phyloP scores from a whole-genome alignment of 2,113 vertebrate species.

The Crotalus helleri region DNA sequence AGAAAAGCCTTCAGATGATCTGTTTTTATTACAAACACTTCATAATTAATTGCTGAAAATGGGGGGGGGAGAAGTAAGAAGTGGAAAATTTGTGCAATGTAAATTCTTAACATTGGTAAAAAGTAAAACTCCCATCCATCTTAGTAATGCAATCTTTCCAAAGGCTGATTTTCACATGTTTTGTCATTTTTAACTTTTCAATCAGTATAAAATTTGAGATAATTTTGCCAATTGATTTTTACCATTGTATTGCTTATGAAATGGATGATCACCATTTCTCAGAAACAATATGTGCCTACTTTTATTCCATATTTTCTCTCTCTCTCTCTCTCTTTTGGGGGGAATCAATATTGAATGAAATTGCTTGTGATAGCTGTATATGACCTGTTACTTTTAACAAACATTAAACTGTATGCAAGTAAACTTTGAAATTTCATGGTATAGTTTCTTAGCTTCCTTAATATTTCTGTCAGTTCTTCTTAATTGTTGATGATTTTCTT shows the following conservation, averaged over 20 bases:
- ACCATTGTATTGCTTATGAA: conserved; percentile 50
- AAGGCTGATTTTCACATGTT: conserved; percentile 51
- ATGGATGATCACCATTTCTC: conserved; percentile 47
- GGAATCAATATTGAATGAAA: conserved; percentile 48
- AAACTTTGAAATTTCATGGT: conserved; percentile 37
- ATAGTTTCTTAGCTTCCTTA: not conserved
- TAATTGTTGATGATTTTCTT: accelerated
- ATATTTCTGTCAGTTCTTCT: accelerated
- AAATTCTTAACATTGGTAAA: conserved; percentile 34
- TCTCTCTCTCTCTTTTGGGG: conserved; percentile 34
- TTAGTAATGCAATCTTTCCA: conserved; percentile 55
- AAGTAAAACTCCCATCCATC: conserved; percentile 41
- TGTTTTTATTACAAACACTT: conserved; percentile 39
- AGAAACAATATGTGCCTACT: conserved; percentile 63
- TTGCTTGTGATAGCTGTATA: conserved; percentile 49
- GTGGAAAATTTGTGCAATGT: conserved; percentile 26
- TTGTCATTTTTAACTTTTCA: conserved; percentile 45
- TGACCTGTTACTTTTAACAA: conserved; percentile 55
- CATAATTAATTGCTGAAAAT: conserved; percentile 3
- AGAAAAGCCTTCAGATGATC: conserved; percentile 19
- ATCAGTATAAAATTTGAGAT: conserved; percentile 50
- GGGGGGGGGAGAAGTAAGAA: not conserved
- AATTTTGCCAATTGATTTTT: conserved; percentile 51
- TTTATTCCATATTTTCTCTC: conserved; percentile 41
- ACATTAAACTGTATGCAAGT: conserved; percentile 45